These are phyloP conservation scores for Lethenteron reissneri DNA, from an alignment of 2,113 vertebrate genomes.

Conservation along the genomic window DNA sequence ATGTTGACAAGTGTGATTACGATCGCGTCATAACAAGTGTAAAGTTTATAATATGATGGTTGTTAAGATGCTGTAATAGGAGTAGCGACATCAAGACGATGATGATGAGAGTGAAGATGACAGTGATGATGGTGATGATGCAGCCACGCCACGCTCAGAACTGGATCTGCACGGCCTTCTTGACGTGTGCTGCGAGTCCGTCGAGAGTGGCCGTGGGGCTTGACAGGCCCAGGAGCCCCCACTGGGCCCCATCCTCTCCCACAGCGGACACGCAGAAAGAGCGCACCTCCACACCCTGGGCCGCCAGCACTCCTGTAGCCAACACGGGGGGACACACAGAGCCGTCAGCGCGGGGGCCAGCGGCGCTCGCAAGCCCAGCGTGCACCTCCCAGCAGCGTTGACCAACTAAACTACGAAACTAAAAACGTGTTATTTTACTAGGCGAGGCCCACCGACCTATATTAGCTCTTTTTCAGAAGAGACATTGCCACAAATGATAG, in stretches of 20 bases:
- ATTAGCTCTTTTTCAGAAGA: background rate
- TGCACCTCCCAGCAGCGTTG: fast-evolving
- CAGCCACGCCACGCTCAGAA: constrained; percentile 17
- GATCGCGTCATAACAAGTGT: too few relatives aligned
- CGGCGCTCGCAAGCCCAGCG: too few relatives aligned
- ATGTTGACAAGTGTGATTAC: too few relatives aligned
- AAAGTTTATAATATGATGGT: too few relatives aligned
- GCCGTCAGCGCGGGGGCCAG: background rate
- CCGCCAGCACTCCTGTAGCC: constrained; percentile 34
- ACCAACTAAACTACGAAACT: background rate
- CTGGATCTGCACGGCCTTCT: constrained; percentile 33
- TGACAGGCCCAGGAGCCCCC: constrained; percentile 42
- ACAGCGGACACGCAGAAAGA: constrained; percentile 38
- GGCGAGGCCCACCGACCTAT: background rate
- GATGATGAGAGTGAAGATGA: background rate
- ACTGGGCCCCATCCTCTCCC: constrained; percentile 25
- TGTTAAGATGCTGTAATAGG: constrained; percentile 12
- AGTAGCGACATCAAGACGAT: fast-evolving
- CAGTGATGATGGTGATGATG: too few relatives aligned
- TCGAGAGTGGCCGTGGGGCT: constrained; percentile 25
- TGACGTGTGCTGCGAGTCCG: constrained; percentile 27
- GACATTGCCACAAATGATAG: background rate
- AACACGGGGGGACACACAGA: constrained; percentile 9
- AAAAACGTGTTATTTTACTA: background rate
- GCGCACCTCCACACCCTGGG: constrained; percentile 32